Evolutionary conservation across 64 coral and sea anemone species (phyloP).

Genomic region (Orbicella faveolata): DNA sequence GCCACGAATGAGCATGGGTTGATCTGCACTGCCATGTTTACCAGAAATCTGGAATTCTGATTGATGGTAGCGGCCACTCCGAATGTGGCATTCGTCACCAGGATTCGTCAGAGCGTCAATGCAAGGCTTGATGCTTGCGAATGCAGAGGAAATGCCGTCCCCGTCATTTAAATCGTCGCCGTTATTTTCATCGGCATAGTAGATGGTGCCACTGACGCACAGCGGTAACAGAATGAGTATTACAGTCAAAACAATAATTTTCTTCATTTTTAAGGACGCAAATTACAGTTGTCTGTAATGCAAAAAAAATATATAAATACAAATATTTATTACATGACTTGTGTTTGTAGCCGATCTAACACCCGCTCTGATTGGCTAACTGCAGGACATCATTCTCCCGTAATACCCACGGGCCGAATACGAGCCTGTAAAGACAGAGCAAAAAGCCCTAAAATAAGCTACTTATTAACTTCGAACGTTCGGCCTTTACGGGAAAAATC

Average conservation of each 20-base stretch:
- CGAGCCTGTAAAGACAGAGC: too few species aligned
- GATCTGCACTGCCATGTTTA: conserved; percentile 39
- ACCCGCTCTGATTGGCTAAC: too few species aligned
- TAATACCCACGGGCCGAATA: too few species aligned
- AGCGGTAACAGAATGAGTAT: neutral
- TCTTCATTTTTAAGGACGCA: neutral
- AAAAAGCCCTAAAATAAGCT: too few species aligned
- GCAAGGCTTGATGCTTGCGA: conserved; percentile 27
- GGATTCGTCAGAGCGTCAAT: neutral
- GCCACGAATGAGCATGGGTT: conserved; percentile 32
- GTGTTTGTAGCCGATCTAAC: too few species aligned
- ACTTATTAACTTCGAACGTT: too few species aligned
- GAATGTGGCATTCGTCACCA: conserved; percentile 55
- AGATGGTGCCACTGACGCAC: neutral
- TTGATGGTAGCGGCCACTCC: conserved; percentile 67
- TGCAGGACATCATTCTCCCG: too few species aligned
- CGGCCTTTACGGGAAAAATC: too few species aligned
- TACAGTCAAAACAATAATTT: neutral
- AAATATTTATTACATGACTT: too few species aligned
- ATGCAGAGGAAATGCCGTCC: neutral
- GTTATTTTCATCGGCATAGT: conserved; percentile 12
- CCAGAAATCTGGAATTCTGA: conserved; percentile 38
- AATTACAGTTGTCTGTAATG: too few species aligned
- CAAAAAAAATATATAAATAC: too few species aligned
- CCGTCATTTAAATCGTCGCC: conserved; percentile 10